phyloP scores from a whole-genome alignment of 2,888 invertebrate species.

The Calliopum simillimum region DNA sequence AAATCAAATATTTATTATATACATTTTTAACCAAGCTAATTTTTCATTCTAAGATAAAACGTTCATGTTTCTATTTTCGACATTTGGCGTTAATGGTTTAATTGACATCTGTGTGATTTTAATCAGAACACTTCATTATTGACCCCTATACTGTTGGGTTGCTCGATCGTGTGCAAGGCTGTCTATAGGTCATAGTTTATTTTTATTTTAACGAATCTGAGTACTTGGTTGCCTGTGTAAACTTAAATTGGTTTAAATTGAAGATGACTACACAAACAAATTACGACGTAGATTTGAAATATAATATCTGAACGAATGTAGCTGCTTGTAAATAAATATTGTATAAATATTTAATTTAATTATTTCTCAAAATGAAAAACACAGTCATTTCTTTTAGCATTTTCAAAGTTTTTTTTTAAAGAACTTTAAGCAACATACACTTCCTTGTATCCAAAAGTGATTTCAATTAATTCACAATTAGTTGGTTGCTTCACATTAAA shows the following conservation, averaged over 20 bases:
- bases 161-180: conserved; percentile 65
- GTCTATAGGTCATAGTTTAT: conserved; percentile 44
- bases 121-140: conserved; percentile 46
- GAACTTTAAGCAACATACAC: background rate
- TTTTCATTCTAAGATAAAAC: no score
- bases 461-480: conserved; percentile 29
- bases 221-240: conserved; percentile 24
- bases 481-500: conserved; percentile 25
- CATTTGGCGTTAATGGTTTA: no score
- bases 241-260: conserved; percentile 59
- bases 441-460: conserved; percentile 19
- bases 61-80: no score
- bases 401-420: no score
- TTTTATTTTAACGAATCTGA: conserved; percentile 37
- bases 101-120: no score
- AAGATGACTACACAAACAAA: conserved; percentile 56
- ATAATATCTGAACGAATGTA: no score
- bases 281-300: conserved; percentile 54
- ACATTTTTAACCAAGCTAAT: no score
- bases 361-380: no score
- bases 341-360: no score
- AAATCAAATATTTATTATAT: no score
- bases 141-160: conserved; percentile 60
- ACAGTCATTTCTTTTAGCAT: no score
- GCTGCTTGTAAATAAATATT: no score